Conservation (phyloP, 2,113 vertebrate species). For the Chaetops frenatus region DNA sequence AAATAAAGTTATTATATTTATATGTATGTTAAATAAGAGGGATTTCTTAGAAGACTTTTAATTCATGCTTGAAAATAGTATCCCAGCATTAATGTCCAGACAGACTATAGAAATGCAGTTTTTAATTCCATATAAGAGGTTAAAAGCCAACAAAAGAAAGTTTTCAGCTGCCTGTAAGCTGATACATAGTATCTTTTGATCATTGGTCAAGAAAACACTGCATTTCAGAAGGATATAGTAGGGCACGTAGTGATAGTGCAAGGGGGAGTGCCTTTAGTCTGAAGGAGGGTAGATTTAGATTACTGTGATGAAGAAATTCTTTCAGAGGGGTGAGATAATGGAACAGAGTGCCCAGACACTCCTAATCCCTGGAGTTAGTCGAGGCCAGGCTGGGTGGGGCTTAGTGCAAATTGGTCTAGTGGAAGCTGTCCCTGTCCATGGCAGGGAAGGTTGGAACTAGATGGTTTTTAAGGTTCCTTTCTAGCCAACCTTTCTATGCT, state of each 20-base stretch:
- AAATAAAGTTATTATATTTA: not conserved
- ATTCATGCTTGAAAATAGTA: not conserved
- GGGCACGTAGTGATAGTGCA: not conserved
- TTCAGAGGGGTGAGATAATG: not conserved
- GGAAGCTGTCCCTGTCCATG: not conserved
- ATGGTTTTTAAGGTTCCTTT: not conserved
- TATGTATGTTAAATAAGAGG: not conserved
- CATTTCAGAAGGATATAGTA: not conserved
- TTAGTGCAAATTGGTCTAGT: not conserved
- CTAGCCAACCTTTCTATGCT: not conserved
- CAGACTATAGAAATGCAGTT: not conserved
- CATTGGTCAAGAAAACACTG: not conserved
- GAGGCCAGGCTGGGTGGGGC: not conserved
- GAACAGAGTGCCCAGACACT: not conserved
- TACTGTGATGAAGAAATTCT: not conserved
- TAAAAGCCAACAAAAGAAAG: not conserved
- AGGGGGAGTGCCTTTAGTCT: not conserved
- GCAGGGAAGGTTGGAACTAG: not conserved
- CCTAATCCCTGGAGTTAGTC: not conserved
- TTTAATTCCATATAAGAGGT: not conserved
- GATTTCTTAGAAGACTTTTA: not conserved
- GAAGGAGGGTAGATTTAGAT: not conserved
- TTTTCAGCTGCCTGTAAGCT: not conserved
- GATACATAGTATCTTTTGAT: not conserved
- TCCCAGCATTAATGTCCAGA: not conserved